Evolutionary conservation across 2,113 vertebrate genomes (phyloP), one percentile per base, ranked within the genome.

Genomic region (Brachyhypopomus gauderio): DNA sequence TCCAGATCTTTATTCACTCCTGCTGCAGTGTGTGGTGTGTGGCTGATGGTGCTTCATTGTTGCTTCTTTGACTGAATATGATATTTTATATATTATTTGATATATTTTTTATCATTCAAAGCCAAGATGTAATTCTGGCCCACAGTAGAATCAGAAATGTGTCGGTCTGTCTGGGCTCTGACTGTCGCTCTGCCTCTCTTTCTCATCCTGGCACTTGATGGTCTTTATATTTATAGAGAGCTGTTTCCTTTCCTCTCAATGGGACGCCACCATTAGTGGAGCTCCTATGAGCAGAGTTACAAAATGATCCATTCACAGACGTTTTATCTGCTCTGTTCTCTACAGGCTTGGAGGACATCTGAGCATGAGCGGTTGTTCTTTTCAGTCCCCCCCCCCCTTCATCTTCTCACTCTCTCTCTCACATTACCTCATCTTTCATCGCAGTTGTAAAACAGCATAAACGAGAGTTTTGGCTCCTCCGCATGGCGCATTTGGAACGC

Each of bases 401-500:
- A 82, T 55, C 81, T 36, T 75, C 84, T 86, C 84, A 88, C 70
- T 88, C 86, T 80, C 84, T 90, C 80, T 81, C 79, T 87, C 84
- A 87, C 25, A 80, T 80, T 73, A 80, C 85, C 87, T 84, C 36
- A 86, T 84, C 83, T 76, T 83, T 87, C 83, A 78, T 87, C 85
- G 67, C 85, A 88, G 75, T 73, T 83, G 69, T 83, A 81, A 85
- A 85, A 78, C 75, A 67, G 80, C 70, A 71, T 66, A 85, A 81
- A 85, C 79, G 79, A 85, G 83, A 78, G 75, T 79, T 78, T 85
- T 85, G 75, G 81, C 79, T 85, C 52, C 58, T 58, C 83, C 16
- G 45, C 59, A 55, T 30, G 70, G 72, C 52, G 76, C 83, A 60
- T 48, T 78, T 60, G 38, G 22, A 85, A 81, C 34, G 74, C 55